These are phyloP conservation scores for Pipistrellus kuhlii DNA, from an alignment of 2,797 vertebrate species.

Conservation along the genomic window DNA sequence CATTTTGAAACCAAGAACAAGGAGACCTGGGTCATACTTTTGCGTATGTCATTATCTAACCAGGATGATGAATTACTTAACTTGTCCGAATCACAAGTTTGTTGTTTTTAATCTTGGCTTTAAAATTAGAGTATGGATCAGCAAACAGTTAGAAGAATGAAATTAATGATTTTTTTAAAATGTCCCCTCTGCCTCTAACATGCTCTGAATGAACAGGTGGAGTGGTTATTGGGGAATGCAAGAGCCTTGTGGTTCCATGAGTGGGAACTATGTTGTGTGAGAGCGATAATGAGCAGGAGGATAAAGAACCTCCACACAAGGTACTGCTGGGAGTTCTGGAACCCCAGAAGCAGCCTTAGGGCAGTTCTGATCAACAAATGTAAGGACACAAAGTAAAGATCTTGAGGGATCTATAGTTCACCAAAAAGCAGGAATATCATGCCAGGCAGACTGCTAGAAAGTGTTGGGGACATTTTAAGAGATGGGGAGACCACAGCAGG, in stretches of 20 bases:
- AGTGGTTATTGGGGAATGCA: not conserved
- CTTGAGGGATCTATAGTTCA: not conserved
- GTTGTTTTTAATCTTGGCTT: not conserved
- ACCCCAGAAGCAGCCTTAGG: not conserved
- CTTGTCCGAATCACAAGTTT: not conserved
- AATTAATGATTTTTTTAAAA: not conserved
- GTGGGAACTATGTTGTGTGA: rapidly evolving
- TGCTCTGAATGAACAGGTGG: conserved; percentile 47
- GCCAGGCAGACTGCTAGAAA: not conserved
- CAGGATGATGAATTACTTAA: conserved; percentile 30
- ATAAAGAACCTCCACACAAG: not conserved
- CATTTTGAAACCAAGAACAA: conserved; percentile 36
- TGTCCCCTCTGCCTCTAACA: not conserved
- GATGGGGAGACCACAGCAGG: not conserved
- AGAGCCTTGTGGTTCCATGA: not conserved
- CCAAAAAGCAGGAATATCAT: not conserved
- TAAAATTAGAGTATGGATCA: conserved; percentile 48
- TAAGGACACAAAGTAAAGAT: conserved; percentile 32
- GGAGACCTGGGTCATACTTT: not conserved
- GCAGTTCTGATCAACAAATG: conserved; percentile 14
- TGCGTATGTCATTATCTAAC: conserved; percentile 20
- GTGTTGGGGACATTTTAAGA: not conserved
- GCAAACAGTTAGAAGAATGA: conserved; percentile 38
- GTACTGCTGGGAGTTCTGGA: not conserved
- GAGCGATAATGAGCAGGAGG: not conserved